Conservation (phyloP, 2,797 vertebrate genomes). For the Podargus strigoides region DNA sequence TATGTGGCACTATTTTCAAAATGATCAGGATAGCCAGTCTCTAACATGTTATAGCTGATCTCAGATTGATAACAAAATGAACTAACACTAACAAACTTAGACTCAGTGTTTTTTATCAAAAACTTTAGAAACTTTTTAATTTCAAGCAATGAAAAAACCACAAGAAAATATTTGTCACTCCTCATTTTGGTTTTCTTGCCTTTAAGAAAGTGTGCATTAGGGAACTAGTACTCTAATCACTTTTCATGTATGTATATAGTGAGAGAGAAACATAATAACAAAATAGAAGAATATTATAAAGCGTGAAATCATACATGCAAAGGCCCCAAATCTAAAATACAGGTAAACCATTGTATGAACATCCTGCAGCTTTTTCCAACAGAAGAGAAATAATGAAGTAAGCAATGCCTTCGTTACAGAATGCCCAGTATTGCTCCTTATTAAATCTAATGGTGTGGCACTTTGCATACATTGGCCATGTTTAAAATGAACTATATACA, state of each 20-base stretch:
- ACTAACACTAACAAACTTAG: conserved; percentile 32
- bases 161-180: neutral
- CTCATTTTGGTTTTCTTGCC: neutral
- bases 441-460: neutral
- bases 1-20: conserved; percentile 57
- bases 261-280: neutral
- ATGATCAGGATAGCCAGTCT: conserved; percentile 26
- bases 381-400: neutral
- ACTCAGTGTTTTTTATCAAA: neutral
- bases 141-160: neutral
- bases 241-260: neutral
- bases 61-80: neutral
- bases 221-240: neutral
- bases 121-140: neutral
- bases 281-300: neutral
- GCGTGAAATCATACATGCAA: neutral
- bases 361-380: neutral
- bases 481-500: neutral
- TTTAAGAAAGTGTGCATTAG: neutral
- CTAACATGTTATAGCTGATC: conserved; percentile 8
- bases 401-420: neutral
- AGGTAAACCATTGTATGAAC: neutral
- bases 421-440: neutral
- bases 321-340: neutral
- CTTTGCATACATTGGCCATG: neutral